These are phyloP conservation scores for Glaucomys volans DNA, from an alignment of 2,113 vertebrate species.

Conservation along the genomic window DNA sequence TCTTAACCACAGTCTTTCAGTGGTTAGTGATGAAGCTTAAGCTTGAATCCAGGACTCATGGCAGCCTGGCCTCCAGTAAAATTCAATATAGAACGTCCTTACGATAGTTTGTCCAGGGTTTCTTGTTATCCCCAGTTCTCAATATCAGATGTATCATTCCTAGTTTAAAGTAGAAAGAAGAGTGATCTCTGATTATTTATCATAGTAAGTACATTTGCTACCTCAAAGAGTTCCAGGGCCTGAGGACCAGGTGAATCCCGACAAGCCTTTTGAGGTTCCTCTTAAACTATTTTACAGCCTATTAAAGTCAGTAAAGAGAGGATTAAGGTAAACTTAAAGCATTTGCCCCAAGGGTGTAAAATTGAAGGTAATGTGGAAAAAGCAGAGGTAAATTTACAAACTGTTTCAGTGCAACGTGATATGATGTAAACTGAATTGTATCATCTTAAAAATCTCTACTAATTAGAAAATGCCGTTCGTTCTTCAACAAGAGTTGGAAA, in stretches of 20 bases:
- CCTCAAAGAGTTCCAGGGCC: constrained; percentile 5
- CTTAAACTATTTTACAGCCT: constrained; percentile 78
- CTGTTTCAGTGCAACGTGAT: background rate
- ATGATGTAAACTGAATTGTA: constrained; percentile 33
- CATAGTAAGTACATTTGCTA: background rate
- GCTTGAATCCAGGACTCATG: background rate
- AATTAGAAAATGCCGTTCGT: constrained; percentile 64
- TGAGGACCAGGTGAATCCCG: constrained; percentile 62
- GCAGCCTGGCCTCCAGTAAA: background rate
- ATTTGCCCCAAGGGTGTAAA: constrained; percentile 16
- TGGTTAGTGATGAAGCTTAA: background rate
- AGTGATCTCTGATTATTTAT: background rate
- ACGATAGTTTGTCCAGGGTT: background rate
- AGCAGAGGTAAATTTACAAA: constrained; percentile 55
- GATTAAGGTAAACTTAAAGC: constrained; percentile 50
- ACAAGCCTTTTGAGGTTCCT: constrained; percentile 71
- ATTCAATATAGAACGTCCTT: background rate
- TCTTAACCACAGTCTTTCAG: background rate
- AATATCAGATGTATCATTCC: background rate
- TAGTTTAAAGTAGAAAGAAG: background rate
- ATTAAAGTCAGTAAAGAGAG: constrained; percentile 49
- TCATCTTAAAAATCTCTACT: constrained; percentile 67
- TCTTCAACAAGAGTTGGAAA: constrained; percentile 46
- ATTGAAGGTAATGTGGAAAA: constrained; percentile 59
- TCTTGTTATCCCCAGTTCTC: background rate